Conservation (phyloP, 2,113 vertebrate species). For the Tursiops truncatus region DNA sequence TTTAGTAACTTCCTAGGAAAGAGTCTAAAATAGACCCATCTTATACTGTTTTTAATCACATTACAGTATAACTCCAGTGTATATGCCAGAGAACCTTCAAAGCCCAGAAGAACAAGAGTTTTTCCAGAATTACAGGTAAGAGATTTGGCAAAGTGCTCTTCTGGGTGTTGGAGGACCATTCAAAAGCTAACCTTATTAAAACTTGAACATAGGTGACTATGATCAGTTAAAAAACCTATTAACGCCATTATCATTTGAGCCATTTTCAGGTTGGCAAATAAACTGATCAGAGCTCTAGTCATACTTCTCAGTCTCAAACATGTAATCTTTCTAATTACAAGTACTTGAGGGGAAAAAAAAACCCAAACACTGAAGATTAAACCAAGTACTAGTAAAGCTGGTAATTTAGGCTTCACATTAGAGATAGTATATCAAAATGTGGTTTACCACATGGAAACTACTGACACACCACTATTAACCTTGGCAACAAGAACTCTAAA, state of each 20-base stretch:
- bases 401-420: background rate
- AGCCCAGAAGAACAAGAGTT: background rate
- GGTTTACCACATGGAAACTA: background rate
- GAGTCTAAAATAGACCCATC: background rate
- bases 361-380: background rate
- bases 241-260: background rate
- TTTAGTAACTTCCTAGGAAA: background rate
- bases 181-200: background rate
- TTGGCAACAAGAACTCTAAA: background rate
- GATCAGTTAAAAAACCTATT: background rate
- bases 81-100: background rate
- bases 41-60: background rate
- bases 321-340: slow-evolving; percentile 16
- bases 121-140: background rate
- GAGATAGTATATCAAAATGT: background rate
- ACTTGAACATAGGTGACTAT: background rate
- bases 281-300: background rate
- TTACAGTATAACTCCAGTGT: background rate
- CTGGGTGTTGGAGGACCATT: background rate
- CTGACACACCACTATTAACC: background rate
- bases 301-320: background rate
- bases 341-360: background rate
- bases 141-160: background rate
- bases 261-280: background rate
- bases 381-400: background rate